Evolutionary conservation across 2,113 vertebrate genomes (phyloP), one percentile per base, ranked within the genome.

Genomic region (Bos taurus): DNA sequence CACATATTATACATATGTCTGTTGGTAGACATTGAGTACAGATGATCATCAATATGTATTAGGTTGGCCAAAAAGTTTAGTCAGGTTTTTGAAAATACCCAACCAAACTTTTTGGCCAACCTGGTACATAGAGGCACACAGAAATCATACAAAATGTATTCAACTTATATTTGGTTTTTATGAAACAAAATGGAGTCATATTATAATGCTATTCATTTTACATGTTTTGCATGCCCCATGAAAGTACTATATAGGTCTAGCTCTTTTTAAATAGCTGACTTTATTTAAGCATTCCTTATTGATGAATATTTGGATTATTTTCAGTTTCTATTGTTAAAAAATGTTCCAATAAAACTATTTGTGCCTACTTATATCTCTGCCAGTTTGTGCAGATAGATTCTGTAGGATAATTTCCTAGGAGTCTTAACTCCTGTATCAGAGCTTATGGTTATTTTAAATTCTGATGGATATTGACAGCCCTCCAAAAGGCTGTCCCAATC

Each of bases 291-390:
- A 88, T 88, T 87, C 8, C 28, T 46, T 57, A 21, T 43, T 46
- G 26, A 43, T 91, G 60, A 94, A 8, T 77, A 86, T 89, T 71
- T 96, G 54, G 17, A 25, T 92, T 82, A 78, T 89, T 96, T 95
- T 57, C 60, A 26, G 28, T 94, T 84, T 85, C 86, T 13, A 19
- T 21, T 78, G 48, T 77, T 92, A 67, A 92, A 62, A 74, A 56
- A 56, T 81, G 25, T 67, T 67, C 5, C 64, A 74, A 3, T 40
- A 71, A 95, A 56, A 62, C 12, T 88, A 6, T 57, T 87, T 78
- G 46, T 83, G 50, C 2, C 85, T 91, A 43, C 30, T 74, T 88
- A 12, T 17, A 25, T 48, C 36, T 88, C 59, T 82, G n/a, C 33
- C 28, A 40, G 40, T 83, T 83, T 83, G n/a, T 92, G 50, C 9